Evolutionary conservation across 2,797 vertebrate species (phyloP).

Genomic region (Chanos chanos): DNA sequence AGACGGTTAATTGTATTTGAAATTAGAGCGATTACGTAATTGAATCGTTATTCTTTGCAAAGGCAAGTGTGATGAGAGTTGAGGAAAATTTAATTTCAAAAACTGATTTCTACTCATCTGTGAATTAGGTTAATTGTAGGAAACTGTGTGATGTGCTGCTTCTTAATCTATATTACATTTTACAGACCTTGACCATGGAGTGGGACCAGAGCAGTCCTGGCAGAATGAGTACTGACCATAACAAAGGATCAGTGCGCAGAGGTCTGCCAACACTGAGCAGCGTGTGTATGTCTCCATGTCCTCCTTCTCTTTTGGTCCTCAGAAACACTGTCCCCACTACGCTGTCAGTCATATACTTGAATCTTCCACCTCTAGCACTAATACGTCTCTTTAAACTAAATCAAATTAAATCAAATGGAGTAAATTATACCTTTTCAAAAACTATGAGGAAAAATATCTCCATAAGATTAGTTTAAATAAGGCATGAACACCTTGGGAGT

Average conservation of each 20-base stretch:
- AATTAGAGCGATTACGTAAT: too few species aligned
- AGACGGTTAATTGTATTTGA: too few species aligned
- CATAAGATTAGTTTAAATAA: too few species aligned
- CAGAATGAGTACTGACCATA: conserved; percentile 48
- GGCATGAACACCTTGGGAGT: too few species aligned
- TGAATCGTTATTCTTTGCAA: conserved; percentile 46
- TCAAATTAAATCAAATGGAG: too few species aligned
- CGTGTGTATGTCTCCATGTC: background rate
- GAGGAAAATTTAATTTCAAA: conserved; percentile 44
- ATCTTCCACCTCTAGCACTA: too few species aligned
- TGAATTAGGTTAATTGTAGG: conserved; percentile 47
- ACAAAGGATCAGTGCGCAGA: conserved; percentile 35
- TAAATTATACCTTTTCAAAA: too few species aligned
- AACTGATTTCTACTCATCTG: conserved; percentile 46
- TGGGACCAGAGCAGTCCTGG: conserved; percentile 43
- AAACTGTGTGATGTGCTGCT: conserved; percentile 41
- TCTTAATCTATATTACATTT: conserved; percentile 46
- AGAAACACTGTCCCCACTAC: too few species aligned
- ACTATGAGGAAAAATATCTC: too few species aligned
- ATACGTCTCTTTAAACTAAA: too few species aligned
- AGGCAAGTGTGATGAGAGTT: conserved; percentile 35
- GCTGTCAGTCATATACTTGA: too few species aligned
- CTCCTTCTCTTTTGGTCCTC: too few species aligned
- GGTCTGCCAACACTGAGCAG: conserved; percentile 19
- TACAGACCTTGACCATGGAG: conserved; percentile 35